phyloP scores from a whole-genome alignment of 2,888 invertebrate species.

The Macroteleia sp. region DNA sequence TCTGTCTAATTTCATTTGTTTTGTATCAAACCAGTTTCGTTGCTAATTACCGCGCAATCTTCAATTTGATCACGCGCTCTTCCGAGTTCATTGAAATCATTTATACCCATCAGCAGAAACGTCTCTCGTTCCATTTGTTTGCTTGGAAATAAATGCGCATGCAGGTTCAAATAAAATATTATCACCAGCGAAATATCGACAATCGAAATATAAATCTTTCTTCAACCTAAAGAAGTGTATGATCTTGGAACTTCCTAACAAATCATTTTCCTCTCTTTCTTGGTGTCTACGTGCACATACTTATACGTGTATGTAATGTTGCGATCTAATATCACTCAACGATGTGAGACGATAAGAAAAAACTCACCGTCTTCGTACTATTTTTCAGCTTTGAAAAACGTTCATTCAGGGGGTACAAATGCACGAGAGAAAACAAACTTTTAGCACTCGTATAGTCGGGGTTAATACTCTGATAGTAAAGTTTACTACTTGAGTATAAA shows the following conservation, averaged over 20 bases:
- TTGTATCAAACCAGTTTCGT: slow-evolving; percentile 6
- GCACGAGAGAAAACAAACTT: slow-evolving; percentile 16
- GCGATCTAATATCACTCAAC: slow-evolving; percentile 41
- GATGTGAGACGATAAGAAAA: slow-evolving; percentile 43
- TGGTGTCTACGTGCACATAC: neutral
- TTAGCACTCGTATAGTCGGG: slow-evolving; percentile 12
- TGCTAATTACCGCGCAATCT: slow-evolving; percentile 16
- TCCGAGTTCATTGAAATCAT: slow-evolving; percentile 13
- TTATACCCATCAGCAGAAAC: slow-evolving; percentile 12
- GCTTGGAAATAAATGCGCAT: slow-evolving; percentile 20
- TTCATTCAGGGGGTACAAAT: slow-evolving; percentile 14
- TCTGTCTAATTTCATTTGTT: slow-evolving; percentile 25
- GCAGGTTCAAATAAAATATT: slow-evolving; percentile 17
- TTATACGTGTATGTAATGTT: neutral
- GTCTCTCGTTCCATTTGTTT: neutral
- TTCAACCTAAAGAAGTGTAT: no score
- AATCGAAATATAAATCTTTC: slow-evolving; percentile 41
- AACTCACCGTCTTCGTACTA: slow-evolving; percentile 30
- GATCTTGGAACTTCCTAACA: slow-evolving; percentile 15
- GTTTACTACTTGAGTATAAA: slow-evolving; percentile 36
- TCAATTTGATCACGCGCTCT: neutral
- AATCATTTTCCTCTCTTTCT: slow-evolving; percentile 3
- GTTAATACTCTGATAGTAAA: slow-evolving; percentile 45
- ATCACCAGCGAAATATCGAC: slow-evolving; percentile 21
- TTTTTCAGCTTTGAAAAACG: slow-evolving; percentile 39